Base-by-base conservation (phyloP, 2,113 vertebrate species). In the Esox niger region DNA sequence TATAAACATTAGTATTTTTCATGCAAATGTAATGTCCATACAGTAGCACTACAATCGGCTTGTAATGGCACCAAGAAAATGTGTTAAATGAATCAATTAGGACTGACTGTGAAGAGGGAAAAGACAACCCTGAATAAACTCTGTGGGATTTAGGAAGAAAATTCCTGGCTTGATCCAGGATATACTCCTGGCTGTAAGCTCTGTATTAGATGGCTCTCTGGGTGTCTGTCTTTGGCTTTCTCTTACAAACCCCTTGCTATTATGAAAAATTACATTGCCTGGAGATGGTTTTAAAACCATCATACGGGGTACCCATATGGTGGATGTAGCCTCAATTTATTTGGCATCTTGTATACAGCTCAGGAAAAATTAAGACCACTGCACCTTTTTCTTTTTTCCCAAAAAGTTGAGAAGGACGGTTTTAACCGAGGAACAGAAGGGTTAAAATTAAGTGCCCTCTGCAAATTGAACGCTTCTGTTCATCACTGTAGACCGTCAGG, bases 401-500 rank as follows among this genome's bases (percentile, higher is more conserved):
- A n/a, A n/a, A n/a, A n/a, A n/a, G n/a, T n/a, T n/a, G n/a, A n/a
- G n/a, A n/a, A n/a, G n/a, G n/a, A n/a, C n/a, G n/a, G n/a, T n/a
- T n/a, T n/a, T n/a, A n/a, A n/a, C n/a, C n/a, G n/a, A n/a, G n/a
- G n/a, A n/a, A n/a, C n/a, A n/a, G n/a, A n/a, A n/a, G n/a, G n/a
- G n/a, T n/a, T n/a, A n/a, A n/a, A n/a, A n/a, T n/a, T n/a, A n/a
- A n/a, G n/a, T n/a, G n/a, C n/a, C n/a, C n/a, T n/a, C n/a, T n/a
- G n/a, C n/a, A n/a, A n/a, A n/a, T n/a, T n/a, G n/a, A n/a, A n/a
- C n/a, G n/a, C n/a, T n/a, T n/a, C n/a, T n/a, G n/a, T n/a, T n/a
- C n/a, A n/a, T n/a, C n/a, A n/a, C 27, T 33, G 13, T 43, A 43
- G 61, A 66, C 71, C 49, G 57, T 70, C 31, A 11, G 29, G 57